phyloP scores from a whole-genome alignment of 2,888 invertebrate species.

The Ametastegia equiseti region DNA sequence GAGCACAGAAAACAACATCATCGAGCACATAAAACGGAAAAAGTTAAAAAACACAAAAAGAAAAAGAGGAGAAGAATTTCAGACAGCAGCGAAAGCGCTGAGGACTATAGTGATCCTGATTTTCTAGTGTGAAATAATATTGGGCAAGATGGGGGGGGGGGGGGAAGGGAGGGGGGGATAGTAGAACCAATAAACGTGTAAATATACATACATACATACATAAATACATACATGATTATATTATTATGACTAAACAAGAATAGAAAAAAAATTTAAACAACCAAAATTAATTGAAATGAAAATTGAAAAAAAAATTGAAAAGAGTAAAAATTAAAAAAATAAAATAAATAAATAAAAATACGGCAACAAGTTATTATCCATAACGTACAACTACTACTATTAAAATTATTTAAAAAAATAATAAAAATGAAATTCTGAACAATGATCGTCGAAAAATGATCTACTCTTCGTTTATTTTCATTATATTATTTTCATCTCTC shows the following conservation, averaged over 20 bases:
- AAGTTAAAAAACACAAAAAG: constrained; percentile 73
- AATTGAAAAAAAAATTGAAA: not conserved
- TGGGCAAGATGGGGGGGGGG: not conserved
- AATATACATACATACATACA: not conserved
- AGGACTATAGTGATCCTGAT: constrained; percentile 82
- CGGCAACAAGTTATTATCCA: no score
- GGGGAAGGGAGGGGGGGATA: not conserved
- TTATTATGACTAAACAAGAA: no score
- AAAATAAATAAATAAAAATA: no score
- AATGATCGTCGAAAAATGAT: no score
- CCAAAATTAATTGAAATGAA: no score
- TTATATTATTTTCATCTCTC: not conserved
- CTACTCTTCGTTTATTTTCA: not conserved
- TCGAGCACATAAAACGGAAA: constrained; percentile 70
- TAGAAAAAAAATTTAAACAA: no score
- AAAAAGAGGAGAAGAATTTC: constrained; percentile 74
- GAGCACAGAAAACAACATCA: constrained; percentile 71
- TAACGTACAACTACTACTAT: no score
- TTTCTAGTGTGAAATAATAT: constrained; percentile 73
- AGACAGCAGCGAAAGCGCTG: constrained; percentile 79
- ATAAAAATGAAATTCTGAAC: no score
- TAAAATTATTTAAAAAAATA: no score
- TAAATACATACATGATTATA: not conserved
- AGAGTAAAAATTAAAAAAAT: not conserved
- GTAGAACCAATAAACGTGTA: not conserved